Evolutionary conservation across 1,140 invertebrate species (phyloP).

Genomic region (Adelges cooleyi): DNA sequence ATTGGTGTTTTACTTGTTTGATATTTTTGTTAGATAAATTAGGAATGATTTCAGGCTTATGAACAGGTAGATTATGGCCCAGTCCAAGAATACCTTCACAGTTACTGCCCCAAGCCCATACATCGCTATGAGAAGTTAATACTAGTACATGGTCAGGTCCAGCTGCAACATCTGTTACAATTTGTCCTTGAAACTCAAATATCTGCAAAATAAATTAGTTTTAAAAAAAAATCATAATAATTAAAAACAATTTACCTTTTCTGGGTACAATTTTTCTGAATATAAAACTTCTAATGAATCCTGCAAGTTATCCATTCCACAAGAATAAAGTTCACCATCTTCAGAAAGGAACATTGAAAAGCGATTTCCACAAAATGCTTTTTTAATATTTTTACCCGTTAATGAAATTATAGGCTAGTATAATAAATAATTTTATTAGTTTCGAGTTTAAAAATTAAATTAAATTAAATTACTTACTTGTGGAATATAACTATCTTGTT

Average conservation of each 20-base stretch:
- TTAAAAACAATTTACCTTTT: background rate
- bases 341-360: slow-evolving; percentile 53
- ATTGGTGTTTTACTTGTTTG: slow-evolving; percentile 41
- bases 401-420: slow-evolving; percentile 45
- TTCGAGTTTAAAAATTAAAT: background rate
- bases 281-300: slow-evolving; percentile 42
- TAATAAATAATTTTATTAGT: slow-evolving; percentile 3
- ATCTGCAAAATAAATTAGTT: background rate
- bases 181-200: slow-evolving; percentile 32
- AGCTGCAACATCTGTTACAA: slow-evolving; percentile 49
- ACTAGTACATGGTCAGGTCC: slow-evolving; percentile 53
- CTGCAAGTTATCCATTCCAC: slow-evolving; percentile 50
- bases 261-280: slow-evolving; percentile 33
- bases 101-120: slow-evolving; percentile 56
- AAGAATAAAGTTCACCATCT: slow-evolving; percentile 49
- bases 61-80: slow-evolving; percentile 43
- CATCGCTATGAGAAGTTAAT: slow-evolving; percentile 46
- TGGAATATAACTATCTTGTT: slow-evolving; percentile 44
- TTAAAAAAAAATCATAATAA: background rate
- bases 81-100: slow-evolving; percentile 51
- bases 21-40: slow-evolving; percentile 46
- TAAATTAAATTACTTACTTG: slow-evolving; percentile 34
- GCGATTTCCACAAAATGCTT: slow-evolving; percentile 51
- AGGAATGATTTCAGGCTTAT: slow-evolving; percentile 46
- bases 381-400: slow-evolving; percentile 45